These are phyloP conservation scores for Papilio machaon DNA, from an alignment of 1,140 invertebrate genomes.

Conservation along the genomic window DNA sequence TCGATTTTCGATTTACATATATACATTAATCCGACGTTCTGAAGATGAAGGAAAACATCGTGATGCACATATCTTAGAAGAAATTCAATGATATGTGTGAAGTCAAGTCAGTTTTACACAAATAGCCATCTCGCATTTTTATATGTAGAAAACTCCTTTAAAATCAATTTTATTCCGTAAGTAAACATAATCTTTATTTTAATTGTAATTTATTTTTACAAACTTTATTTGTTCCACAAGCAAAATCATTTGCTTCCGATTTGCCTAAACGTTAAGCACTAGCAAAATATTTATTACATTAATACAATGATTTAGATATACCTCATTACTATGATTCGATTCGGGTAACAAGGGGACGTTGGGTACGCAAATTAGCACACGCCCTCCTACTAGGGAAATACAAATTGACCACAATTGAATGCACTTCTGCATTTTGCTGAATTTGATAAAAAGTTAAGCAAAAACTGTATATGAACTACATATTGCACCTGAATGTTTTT, in stretches of 20 bases:
- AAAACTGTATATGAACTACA: not conserved
- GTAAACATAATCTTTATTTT: too few relatives aligned
- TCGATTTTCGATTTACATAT: too few relatives aligned
- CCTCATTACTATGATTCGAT: slow-evolving; percentile 10
- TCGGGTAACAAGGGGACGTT: not conserved
- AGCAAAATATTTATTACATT: slow-evolving; percentile 5
- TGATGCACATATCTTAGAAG: too few relatives aligned
- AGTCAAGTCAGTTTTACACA: too few relatives aligned
- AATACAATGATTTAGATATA: slow-evolving; percentile 7
- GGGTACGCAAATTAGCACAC: slow-evolving; percentile 15
- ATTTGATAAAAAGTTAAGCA: not conserved
- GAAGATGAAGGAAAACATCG: too few relatives aligned
- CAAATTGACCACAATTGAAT: slow-evolving; percentile 17
- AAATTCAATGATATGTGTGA: too few relatives aligned
- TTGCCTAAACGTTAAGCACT: not conserved
- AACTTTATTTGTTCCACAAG: not conserved
- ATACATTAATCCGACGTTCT: too few relatives aligned
- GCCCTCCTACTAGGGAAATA: not conserved
- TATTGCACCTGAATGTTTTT: not conserved
- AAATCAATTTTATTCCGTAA: too few relatives aligned
- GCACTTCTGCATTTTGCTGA: not conserved
- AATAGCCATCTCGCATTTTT: too few relatives aligned
- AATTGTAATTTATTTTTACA: not conserved
- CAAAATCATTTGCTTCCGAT: not conserved
- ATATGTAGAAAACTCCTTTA: too few relatives aligned